phyloP scores from a whole-genome alignment of 2,888 invertebrate genomes.

The Dryadula phaetusa region DNA sequence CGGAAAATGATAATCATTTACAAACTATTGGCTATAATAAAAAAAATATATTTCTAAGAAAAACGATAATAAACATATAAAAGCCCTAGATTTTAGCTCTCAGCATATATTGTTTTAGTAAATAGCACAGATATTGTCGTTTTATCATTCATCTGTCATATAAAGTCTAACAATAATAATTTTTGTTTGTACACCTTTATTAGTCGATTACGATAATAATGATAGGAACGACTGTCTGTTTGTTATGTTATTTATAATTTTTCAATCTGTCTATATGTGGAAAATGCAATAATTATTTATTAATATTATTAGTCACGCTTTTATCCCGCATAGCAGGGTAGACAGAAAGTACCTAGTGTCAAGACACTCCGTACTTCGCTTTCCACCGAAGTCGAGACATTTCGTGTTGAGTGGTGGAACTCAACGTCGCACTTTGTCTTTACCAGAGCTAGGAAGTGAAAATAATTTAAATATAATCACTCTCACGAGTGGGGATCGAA shows the following conservation, averaged over 20 bases:
- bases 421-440: too few species aligned
- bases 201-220: conserved; percentile 24
- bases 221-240: conserved; percentile 2
- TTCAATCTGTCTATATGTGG: neutral
- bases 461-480: too few species aligned
- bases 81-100: neutral
- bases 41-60: neutral
- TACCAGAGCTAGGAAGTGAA: too few species aligned
- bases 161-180: conserved; percentile 20
- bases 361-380: too few species aligned
- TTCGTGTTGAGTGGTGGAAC: too few species aligned
- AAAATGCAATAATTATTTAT: too few species aligned
- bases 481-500: too few species aligned
- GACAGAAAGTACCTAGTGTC: too few species aligned
- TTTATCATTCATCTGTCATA: conserved; percentile 34
- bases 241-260: neutral
- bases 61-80: neutral
- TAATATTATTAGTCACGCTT: too few species aligned
- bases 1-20: too few species aligned
- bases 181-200: conserved; percentile 24
- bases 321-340: too few species aligned
- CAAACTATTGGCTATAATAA: neutral
- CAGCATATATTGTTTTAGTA: conserved; percentile 36
- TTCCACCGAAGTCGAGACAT: too few species aligned
- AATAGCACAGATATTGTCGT: conserved; percentile 32